Base-by-base conservation (phyloP, 2,113 vertebrate genomes). In the Phyllopteryx taeniolatus region DNA sequence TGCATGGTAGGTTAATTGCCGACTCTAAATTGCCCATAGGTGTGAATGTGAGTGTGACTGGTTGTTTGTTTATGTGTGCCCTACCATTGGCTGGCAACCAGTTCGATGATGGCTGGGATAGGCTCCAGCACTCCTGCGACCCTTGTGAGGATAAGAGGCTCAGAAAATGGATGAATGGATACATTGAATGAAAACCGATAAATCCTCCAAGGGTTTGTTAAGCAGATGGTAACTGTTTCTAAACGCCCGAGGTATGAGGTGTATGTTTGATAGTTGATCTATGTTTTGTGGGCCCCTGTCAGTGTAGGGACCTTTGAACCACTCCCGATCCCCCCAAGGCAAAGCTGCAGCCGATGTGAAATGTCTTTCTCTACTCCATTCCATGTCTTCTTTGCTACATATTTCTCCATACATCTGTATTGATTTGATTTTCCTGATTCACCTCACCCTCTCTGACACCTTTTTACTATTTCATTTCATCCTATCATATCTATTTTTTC, bases 191-290 rank as follows among this genome's bases (percentile, higher is more conserved):
- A 61, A 35, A 35, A 35, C 8, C 31, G 7, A 39, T 35, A 5
- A 59, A 31, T 59, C 56, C 56, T 59, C 56, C 27, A 31, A 15
- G 14, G 14, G 5, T 59, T 31, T 35, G 14, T 61, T 17, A 76
- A 82, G 62, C 84, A 79, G 83, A 71, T 44, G 17, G 12, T 63
- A 68, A n/a, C 73, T 79, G 74, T 64, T 74, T 61, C 31, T 19
- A 35, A 61, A 61, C 6, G 59, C 74, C 42, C 8, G 43, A 46
- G 43, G 42, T 27, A 47, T n/a, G 42, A 66, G 7, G n/a, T 27
- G 27, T 20, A 13, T 8, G 11, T 8, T 5, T 64, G 62, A 43
- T 64, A 66, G n/a, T 27, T 14, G 39, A 11, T 47, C 63, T 66
- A 46, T 27, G 42, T 46, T 65, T 46, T 44, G 20, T 12, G 12